Conservation (phyloP, 2,797 vertebrate genomes). For the Erithacus rubecula region DNA sequence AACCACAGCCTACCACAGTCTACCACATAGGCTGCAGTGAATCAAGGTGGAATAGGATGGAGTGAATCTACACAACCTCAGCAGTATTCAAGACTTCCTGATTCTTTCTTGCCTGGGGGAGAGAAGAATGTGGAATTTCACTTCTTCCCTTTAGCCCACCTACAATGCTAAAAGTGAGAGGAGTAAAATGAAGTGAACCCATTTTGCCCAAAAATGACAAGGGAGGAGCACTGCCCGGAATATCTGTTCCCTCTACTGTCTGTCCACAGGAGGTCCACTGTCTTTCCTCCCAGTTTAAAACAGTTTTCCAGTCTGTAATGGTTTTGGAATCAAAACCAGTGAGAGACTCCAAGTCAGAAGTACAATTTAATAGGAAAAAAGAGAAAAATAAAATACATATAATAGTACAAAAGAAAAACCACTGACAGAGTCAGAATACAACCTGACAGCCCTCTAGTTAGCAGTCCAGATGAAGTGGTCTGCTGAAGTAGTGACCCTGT, state of each 20-base stretch:
- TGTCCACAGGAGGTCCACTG: neutral
- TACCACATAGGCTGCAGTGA: rapidly evolving
- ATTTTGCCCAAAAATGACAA: neutral
- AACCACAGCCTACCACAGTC: neutral
- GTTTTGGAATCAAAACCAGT: too few relatives aligned
- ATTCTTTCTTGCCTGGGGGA: neutral
- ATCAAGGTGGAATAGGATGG: neutral
- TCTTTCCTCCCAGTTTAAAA: neutral
- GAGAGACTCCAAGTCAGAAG: too few relatives aligned
- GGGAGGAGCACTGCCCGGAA: neutral
- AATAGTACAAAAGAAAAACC: too few relatives aligned
- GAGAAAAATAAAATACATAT: too few relatives aligned
- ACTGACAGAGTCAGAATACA: too few relatives aligned
- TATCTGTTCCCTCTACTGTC: neutral
- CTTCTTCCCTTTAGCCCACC: neutral
- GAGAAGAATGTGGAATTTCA: neutral
- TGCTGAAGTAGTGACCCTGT: too few relatives aligned
- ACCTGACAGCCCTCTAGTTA: too few relatives aligned
- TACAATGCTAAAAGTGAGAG: neutral
- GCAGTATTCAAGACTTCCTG: neutral
- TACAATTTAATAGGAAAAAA: too few relatives aligned
- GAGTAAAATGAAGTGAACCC: neutral
- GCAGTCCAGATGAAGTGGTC: too few relatives aligned
- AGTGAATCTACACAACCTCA: neutral
- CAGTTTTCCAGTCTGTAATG: neutral